A percentile compares a stretch with the other conserved stretches of the same genome.
phyloP scores from a whole-genome alignment of 2,797 vertebrate species.

The Myripristis murdjan region DNA sequence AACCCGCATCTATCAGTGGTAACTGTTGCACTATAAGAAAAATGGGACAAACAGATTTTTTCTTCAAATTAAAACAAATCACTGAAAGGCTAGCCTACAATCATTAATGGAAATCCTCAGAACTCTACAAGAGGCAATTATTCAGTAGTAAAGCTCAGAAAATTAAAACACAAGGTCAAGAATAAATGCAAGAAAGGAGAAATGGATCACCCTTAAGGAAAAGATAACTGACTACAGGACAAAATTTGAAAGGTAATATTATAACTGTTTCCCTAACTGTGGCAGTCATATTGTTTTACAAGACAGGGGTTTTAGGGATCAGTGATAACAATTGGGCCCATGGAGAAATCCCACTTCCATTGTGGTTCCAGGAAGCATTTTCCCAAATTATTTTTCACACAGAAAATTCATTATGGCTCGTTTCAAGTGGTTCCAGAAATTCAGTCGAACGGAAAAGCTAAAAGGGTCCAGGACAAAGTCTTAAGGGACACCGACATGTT shows the following conservation, averaged over 20 bases:
- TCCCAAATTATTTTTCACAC: constrained; percentile 22
- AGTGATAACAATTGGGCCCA: background rate
- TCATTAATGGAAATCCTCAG: constrained; percentile 55
- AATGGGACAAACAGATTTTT: constrained; percentile 5
- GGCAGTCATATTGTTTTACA: constrained; percentile 2
- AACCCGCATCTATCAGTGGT: background rate
- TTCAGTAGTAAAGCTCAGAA: background rate
- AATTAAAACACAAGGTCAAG: background rate
- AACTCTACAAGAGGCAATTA: constrained; percentile 46
- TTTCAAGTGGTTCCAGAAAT: constrained; percentile 58
- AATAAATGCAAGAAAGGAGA: constrained; percentile 14
- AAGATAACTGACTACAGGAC: constrained; percentile 12
- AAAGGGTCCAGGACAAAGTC: constrained; percentile 11
- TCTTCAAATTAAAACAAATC: background rate
- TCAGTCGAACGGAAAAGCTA: constrained; percentile 44
- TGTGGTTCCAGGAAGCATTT: constrained; percentile 9
- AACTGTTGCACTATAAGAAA: constrained; percentile 1
- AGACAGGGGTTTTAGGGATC: background rate
- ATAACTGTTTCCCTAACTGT: constrained; percentile 42
- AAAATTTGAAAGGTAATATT: constrained; percentile 36
- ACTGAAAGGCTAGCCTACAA: background rate
- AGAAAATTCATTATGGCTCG: constrained; percentile 31
- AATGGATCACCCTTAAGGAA: constrained; percentile 34
- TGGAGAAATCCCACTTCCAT: constrained; percentile 18
- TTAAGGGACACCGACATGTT: constrained; percentile 30